Evolutionary conservation across 64 coral and sea anemone species (phyloP), one percentile per base, ranked within the genome.

Genomic region (Stichodactyla helianthus): DNA sequence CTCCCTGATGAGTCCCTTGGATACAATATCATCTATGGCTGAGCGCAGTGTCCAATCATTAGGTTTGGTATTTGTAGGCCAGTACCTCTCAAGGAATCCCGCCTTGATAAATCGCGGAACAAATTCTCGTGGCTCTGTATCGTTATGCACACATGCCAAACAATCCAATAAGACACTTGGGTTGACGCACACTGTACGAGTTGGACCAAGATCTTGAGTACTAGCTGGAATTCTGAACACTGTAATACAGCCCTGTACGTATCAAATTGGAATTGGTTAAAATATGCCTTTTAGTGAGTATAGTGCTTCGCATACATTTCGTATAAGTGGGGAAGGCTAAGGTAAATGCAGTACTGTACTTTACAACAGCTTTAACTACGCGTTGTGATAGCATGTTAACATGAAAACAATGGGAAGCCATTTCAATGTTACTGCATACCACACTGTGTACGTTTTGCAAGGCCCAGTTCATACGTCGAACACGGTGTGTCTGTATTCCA

Each of bases 31-130:
- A 55, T 98, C 96, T 53, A 98, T 89, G 4, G 96, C 96, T 55
- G 93, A 92, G 50, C 96, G 90, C 18, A 98, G 62, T 6, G 96
- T 98, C 96, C 96, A 98, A 51, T 98, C 96, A 62, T 98, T 98
- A 2, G 96, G 90, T 64, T 89, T 92, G 10, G 96, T 94, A 19
- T 91, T 92, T 16, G 96, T 92, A 19, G 96, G 96, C 96, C 96
- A 98, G 90, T 90, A 98, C 58, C 84, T 92, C 50, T 95, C 90
- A 4, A 98, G 52, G 60, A 63, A 82, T 1, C 87, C 88, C 59
- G 90, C 90, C 85, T 98, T 98, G 17, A 95, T 86, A 83, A 98
- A 92, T 76, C 82, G 89, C 51, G 90, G 93, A 3, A 98, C 96
- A 54, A 92, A 98, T 19, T 98, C 93, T 23, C 90, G 80, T 4